Evolutionary conservation across 2,888 invertebrate genomes (phyloP).

Genomic region (Thelaira solivaga): DNA sequence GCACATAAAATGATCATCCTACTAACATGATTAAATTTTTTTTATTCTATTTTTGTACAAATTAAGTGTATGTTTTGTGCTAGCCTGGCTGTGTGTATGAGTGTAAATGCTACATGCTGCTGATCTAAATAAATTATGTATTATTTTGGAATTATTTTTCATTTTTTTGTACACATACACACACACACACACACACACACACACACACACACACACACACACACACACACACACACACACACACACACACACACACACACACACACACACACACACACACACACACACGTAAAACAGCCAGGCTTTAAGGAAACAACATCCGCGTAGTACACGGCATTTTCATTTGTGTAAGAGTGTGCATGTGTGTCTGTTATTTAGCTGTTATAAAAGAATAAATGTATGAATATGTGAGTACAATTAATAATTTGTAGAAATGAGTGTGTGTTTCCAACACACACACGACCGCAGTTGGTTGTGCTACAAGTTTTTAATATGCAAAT

Average conservation of each 20-base stretch:
- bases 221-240: too few species aligned
- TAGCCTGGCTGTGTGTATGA: neutral
- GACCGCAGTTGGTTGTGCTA: conserved; percentile 35
- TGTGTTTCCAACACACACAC: neutral
- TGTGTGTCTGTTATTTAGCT: neutral
- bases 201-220: too few species aligned
- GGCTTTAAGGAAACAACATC: conserved; percentile 18
- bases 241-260: too few species aligned
- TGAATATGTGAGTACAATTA: neutral
- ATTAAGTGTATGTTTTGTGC: conserved; percentile 9
- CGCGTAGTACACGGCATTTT: conserved; percentile 7
- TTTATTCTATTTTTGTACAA: too few species aligned
- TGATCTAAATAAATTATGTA: conserved; percentile 38
- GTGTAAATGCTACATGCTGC: neutral
- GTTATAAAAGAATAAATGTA: conserved; percentile 16
- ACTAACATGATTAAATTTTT: conserved; percentile 42
- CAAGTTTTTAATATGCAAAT: conserved; percentile 55
- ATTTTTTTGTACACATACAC: conserved; percentile 24
- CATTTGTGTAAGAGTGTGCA: neutral
- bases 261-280: too few species aligned
- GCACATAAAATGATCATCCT: conserved; percentile 21
- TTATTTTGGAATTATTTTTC: conserved; percentile 28
- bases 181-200: too few species aligned
- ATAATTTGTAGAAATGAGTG: neutral
- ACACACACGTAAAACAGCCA: too few species aligned